Evolutionary conservation across 1,140 invertebrate genomes (phyloP).

Genomic region (Macrostomum lignano): DNA sequence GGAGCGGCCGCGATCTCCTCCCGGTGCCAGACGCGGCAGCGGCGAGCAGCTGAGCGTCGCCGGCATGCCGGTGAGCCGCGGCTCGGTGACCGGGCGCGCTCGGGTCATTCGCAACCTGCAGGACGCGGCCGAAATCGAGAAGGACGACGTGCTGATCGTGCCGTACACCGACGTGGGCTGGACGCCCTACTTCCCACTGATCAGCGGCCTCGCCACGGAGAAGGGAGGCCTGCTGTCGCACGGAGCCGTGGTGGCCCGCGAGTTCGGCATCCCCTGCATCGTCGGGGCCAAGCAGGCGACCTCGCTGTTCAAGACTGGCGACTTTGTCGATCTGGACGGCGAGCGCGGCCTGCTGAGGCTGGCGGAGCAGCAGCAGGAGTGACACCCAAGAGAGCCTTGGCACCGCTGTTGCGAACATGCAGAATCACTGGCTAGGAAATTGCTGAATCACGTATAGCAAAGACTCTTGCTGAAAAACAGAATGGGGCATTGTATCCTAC

Average conservation of each 20-base stretch:
- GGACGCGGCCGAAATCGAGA: constrained; percentile 24
- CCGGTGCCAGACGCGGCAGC: no score
- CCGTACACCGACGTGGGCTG: constrained; percentile 51
- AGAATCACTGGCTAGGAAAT: no score
- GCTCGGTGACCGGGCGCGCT: constrained; percentile 36
- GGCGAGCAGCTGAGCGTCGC: no score
- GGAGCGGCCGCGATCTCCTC: no score
- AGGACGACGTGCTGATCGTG: constrained; percentile 48
- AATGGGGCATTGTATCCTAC: no score
- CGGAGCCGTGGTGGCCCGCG: constrained; percentile 55
- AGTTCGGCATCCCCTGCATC: constrained; percentile 53
- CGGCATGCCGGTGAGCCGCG: constrained; percentile 42
- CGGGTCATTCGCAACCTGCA: constrained; percentile 35
- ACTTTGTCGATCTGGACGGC: no score
- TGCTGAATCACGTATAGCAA: no score
- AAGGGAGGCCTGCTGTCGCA: constrained; percentile 54
- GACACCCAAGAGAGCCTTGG: no score
- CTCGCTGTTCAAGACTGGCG: constrained; percentile 38
- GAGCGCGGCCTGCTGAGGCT: no score
- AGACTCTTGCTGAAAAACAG: no score
- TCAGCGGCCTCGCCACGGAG: constrained; percentile 50
- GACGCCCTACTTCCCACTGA: constrained; percentile 53
- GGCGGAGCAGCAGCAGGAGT: no score
- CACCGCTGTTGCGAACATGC: no score
- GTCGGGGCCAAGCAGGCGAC: constrained; percentile 42